Evolutionary conservation across 2,113 vertebrate genomes (phyloP).

Genomic region (Brachyistius frenatus): DNA sequence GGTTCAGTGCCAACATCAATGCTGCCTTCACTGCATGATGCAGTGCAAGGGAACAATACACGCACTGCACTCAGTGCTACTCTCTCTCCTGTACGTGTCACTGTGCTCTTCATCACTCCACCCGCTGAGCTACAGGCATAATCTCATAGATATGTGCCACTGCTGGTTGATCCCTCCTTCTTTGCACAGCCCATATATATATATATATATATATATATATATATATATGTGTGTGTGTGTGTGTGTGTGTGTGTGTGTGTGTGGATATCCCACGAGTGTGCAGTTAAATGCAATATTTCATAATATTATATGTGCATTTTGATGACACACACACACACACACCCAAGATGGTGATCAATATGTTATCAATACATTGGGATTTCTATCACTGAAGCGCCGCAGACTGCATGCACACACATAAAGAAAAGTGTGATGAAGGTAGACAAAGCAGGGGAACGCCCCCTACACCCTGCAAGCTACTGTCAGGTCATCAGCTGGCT

Average conservation of each 20-base stretch:
- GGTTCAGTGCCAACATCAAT: constrained; percentile 19
- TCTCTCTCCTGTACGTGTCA: constrained; percentile 42
- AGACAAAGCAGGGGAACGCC: constrained; percentile 86
- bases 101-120: constrained; percentile 57
- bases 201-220: background rate
- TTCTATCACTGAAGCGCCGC: constrained; percentile 32
- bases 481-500: constrained; percentile 74
- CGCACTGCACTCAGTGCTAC: constrained; percentile 46
- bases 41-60: constrained; percentile 65
- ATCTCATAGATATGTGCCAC: constrained; percentile 54
- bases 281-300: constrained; percentile 4
- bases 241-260: too few species aligned
- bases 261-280: too few species aligned
- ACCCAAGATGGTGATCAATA: constrained; percentile 1
- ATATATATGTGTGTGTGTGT: too few species aligned
- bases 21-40: constrained; percentile 51
- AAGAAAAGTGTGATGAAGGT: constrained; percentile 64
- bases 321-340: background rate
- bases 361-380: constrained; percentile 7
- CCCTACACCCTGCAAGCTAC: constrained; percentile 76
- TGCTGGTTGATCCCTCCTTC: constrained; percentile 32
- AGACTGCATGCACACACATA: constrained; percentile 40
- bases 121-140: constrained; percentile 47
- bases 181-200: constrained; percentile 19
- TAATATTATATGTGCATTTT: background rate